These are phyloP conservation scores for Microchrysa polita DNA, from an alignment of 2,888 invertebrate genomes.

Conservation along the genomic window DNA sequence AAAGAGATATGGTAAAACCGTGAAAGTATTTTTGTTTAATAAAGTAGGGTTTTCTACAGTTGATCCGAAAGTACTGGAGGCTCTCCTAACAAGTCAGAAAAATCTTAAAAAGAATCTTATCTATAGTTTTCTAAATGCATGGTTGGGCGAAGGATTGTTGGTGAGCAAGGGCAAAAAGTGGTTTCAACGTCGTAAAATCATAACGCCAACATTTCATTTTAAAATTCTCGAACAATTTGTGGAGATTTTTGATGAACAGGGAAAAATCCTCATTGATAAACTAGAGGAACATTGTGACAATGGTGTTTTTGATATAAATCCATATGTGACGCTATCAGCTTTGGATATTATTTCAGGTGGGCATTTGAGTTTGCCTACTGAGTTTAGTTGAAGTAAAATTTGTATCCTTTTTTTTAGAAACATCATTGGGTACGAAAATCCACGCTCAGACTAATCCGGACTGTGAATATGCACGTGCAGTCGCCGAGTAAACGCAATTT, in stretches of 20 bases:
- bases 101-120: slow-evolving; percentile 57
- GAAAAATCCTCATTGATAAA: slow-evolving; percentile 67
- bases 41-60: not conserved
- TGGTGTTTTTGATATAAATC: slow-evolving; percentile 13
- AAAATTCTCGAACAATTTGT: slow-evolving; percentile 78
- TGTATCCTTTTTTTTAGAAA: slow-evolving; percentile 56
- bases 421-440: slow-evolving; percentile 79
- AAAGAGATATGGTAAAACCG: not conserved
- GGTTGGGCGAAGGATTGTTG: slow-evolving; percentile 59
- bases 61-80: slow-evolving; percentile 12
- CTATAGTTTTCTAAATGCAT: slow-evolving; percentile 56
- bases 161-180: slow-evolving; percentile 66
- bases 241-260: slow-evolving; percentile 74
- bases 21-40: not conserved
- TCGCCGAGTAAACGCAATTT: slow-evolving; percentile 68
- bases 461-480: slow-evolving; percentile 75
- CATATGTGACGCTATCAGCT: slow-evolving; percentile 23
- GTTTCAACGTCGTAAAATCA: slow-evolving; percentile 73
- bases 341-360: slow-evolving; percentile 58
- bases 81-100: slow-evolving; percentile 52
- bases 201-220: slow-evolving; percentile 84
- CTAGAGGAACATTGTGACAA: slow-evolving; percentile 1
- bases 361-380: too few relatives aligned
- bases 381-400: too few relatives aligned
- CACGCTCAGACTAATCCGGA: slow-evolving; percentile 74